Evolutionary conservation across 1,140 invertebrate genomes (phyloP), one percentile per base, ranked within the genome.

Genomic region (Drosophila kurseongensis): DNA sequence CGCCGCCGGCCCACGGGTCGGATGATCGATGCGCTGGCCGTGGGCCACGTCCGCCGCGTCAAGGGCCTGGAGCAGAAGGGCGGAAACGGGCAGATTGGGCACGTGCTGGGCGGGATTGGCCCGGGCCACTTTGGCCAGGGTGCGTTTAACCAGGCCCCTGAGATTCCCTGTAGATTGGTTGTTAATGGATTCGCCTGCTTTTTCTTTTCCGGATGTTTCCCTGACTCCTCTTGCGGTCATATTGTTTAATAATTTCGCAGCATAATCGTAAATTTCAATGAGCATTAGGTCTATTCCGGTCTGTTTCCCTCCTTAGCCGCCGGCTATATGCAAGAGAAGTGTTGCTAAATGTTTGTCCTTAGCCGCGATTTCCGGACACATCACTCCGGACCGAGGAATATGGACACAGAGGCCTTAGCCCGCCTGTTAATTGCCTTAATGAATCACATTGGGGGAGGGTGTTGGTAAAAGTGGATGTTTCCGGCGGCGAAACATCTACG

Each of bases 211-310:
- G 50, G 23, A 44, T 12, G 35, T 58, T 75, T 67, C 80, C 75
- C 76, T 78, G 48, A 47, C 55, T 52, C 71, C 78, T 55, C 48
- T 79, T 60, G 79, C 76, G 84, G 66, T 86, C 83, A 86, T 86
- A 83, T 86, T 86, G 83, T 79, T 88, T 86, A 86, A 86, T 86
- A 86, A 88, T 83, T 86, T 83, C 69, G 75, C 79, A 86, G 79
- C 83, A 86, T 86, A 86, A 80, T 86, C 83, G 83, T 82, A 86
- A 76, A 88, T 80, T 79, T 76, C 83, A 86, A 88, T 76, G 54
- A 88, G 76, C 83, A 88, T 86, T 77, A 68, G 69, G 27, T 32
- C 32, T 23, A 59, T 65, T 9, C 23, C 48, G 40, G 35, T 23
- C 27, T 16, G 13, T 9, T 23, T 54, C 36, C 7, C 54, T 51